Percentiles rank a stretch among this genome's conserved stretches.
These are phyloP conservation scores for Ochotona curzoniae DNA, from an alignment of 2,113 vertebrate species.

Conservation along the genomic window DNA sequence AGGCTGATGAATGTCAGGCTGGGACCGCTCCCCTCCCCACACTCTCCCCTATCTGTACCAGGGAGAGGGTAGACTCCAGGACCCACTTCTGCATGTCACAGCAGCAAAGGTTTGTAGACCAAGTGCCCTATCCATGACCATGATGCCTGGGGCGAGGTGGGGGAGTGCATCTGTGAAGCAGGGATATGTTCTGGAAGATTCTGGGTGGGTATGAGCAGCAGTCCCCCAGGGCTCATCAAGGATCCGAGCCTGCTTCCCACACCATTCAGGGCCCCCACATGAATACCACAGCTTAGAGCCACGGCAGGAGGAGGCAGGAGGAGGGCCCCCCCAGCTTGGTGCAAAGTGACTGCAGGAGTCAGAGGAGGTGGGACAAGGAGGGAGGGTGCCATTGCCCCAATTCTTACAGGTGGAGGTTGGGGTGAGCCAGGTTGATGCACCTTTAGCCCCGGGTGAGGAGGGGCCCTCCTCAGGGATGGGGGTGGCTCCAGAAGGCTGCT, in stretches of 20 bases:
- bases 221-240: slow-evolving; percentile 75
- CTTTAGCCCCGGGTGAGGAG: too few relatives aligned
- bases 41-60: not conserved
- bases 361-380: slow-evolving; percentile 61
- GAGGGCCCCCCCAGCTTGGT: not conserved
- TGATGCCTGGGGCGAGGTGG: not conserved
- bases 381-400: not conserved
- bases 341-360: slow-evolving; percentile 68
- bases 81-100: not conserved
- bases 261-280: not conserved
- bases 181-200: not conserved
- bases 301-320: slow-evolving; percentile 65
- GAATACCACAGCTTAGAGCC: slow-evolving; percentile 78
- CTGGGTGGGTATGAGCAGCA: not conserved
- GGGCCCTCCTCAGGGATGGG: too few relatives aligned
- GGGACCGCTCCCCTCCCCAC: not conserved
- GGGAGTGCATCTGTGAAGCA: not conserved
- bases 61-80: not conserved
- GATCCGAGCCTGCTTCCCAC: slow-evolving; percentile 68
- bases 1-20: not conserved
- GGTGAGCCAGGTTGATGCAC: not conserved
- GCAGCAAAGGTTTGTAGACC: not conserved
- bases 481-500: too few relatives aligned
- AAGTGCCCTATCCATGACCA: not conserved
- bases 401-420: not conserved